phyloP scores from a whole-genome alignment of 2,797 vertebrate species.

The Zenarchopterus dispar region DNA sequence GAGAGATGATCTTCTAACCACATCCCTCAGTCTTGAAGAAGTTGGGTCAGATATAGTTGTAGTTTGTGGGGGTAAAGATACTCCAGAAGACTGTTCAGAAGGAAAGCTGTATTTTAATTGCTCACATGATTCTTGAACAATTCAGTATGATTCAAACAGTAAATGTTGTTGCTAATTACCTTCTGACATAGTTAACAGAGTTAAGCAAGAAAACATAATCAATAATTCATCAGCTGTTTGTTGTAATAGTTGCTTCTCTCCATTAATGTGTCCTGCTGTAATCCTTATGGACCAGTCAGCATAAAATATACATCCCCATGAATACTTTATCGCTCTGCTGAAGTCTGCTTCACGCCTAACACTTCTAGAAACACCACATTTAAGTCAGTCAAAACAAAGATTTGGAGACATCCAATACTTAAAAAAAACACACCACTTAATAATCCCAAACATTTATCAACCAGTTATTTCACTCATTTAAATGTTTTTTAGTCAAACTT shows the following conservation, averaged over 20 bases:
- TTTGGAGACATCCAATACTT: slow-evolving; percentile 9
- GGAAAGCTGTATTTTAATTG: slow-evolving; percentile 19
- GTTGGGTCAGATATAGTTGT: too few species aligned
- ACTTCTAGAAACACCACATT: slow-evolving; percentile 44
- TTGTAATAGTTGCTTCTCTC: slow-evolving; percentile 82
- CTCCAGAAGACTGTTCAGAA: too few species aligned
- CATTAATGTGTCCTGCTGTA: slow-evolving; percentile 83
- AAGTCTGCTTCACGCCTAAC: slow-evolving; percentile 68
- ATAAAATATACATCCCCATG: slow-evolving; percentile 86
- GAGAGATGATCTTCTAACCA: too few species aligned
- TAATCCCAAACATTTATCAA: slow-evolving; percentile 13
- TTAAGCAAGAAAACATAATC: slow-evolving; percentile 80
- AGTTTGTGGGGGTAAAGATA: too few species aligned
- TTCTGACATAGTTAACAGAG: slow-evolving; percentile 77
- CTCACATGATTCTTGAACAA: slow-evolving; percentile 31
- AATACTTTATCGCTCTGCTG: slow-evolving; percentile 83
- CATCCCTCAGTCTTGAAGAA: too few species aligned
- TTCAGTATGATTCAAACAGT: slow-evolving; percentile 52
- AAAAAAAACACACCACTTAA: slow-evolving; percentile 28
- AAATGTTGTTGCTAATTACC: slow-evolving; percentile 70
- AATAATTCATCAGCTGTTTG: slow-evolving; percentile 83
- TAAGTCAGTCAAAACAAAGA: slow-evolving; percentile 35
- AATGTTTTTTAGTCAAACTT: slow-evolving; percentile 17
- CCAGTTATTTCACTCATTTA: slow-evolving; percentile 8
- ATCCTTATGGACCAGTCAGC: slow-evolving; percentile 83